Base-by-base conservation (phyloP, 2,797 vertebrate genomes). In the Orientallactaga sibirica region DNA sequence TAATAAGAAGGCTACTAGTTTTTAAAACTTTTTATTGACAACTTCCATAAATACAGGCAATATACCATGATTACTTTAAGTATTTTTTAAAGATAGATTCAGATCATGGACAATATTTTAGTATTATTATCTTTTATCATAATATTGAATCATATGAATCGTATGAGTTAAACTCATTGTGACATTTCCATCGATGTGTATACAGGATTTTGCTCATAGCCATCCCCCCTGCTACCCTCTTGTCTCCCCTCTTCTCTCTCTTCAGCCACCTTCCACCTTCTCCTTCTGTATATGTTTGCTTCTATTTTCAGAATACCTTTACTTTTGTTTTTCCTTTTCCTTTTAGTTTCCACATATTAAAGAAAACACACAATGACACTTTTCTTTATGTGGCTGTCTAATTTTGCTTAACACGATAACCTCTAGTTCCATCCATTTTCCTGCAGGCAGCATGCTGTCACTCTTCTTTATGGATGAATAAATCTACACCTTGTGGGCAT, bases 1-100 rank as follows among this genome's bases (percentile, higher is more conserved):
- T 82, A 88, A 27, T 29, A 88, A 90, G 75, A 81, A 82, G 55
- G 48, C 10, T 64, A 68, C 24, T 92, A 33, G 93, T 83, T 93
- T 55, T 84, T n/a, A 33, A 16, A 58, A 58, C 55, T 58, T 58
- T 48, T 16, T 58, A 58, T 58, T 58, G 55, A 58, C 55, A 58
- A 58, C 55, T 14, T 58, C 14, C 55, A 58, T 58, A 58, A 58
- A 58, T 58, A 16, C 15, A 58, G 55, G 16, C 55, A 58, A 58
- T 58, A 16, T 58, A 58, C 55, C 55, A 58, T 58, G 16, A 58
- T 16, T 58, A 12, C 55, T 58, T 14, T 14, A 58, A 58, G 12
- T 58, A 58, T 58, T 2, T 2, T 58, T 58, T 58, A 58, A 58
- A 62, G 86, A 82, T 75, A 68, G 87, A 90, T 87, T 2, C 5